A percentile compares a stretch with the other conserved stretches of the same genome.
These are phyloP conservation scores for Gari tellinella DNA, from an alignment of 2,888 invertebrate species.

Conservation along the genomic window DNA sequence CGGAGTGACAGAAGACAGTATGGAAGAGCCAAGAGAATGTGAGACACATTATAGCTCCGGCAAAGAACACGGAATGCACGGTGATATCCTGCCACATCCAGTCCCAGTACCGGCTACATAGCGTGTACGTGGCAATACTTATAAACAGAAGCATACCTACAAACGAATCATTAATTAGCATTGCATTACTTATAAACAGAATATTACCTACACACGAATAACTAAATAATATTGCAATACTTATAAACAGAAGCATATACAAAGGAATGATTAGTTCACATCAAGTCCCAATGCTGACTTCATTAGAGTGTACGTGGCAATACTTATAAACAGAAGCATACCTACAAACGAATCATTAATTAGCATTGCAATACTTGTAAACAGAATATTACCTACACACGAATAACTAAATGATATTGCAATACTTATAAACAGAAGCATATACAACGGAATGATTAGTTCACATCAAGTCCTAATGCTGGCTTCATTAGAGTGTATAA, in stretches of 20 bases:
- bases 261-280: too few relatives aligned
- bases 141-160: conserved; percentile 85
- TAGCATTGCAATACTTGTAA: too few relatives aligned
- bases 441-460: too few relatives aligned
- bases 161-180: conserved; percentile 35
- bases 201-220: too few relatives aligned
- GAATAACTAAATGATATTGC: conserved; percentile 80
- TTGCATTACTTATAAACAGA: too few relatives aligned
- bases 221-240: conserved; percentile 91
- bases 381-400: too few relatives aligned
- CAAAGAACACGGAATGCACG: conserved; percentile 96
- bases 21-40: conserved; percentile 98
- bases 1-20: conserved; percentile 98
- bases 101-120: conserved; percentile 94
- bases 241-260: conserved; percentile 85
- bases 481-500: too few relatives aligned
- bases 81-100: conserved; percentile 88
- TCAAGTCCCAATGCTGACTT: too few relatives aligned
- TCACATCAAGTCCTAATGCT: too few relatives aligned
- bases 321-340: too few relatives aligned
- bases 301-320: too few relatives aligned
- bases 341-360: too few relatives aligned
- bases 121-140: conserved; percentile 91
- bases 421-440: conserved; percentile 86
- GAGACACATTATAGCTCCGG: conserved; percentile 97